These are phyloP conservation scores for Onychostruthus taczanowskii DNA, from an alignment of 2,113 vertebrate genomes.

Conservation along the genomic window DNA sequence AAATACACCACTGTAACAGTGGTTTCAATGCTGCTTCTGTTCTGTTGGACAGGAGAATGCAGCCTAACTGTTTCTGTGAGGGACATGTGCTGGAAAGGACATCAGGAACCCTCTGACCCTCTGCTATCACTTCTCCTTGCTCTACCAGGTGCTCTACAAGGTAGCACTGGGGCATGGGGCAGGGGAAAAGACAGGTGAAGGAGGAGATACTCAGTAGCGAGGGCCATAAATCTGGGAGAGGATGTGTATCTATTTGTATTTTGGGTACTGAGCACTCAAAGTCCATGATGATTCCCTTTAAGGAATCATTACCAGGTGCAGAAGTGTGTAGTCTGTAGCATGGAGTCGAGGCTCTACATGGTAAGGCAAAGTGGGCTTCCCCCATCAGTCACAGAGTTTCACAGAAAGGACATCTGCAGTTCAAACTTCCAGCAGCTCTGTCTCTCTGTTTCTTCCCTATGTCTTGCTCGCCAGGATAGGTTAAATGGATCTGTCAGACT, in stretches of 20 bases:
- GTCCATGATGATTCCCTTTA: not conserved
- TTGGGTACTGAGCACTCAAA: fast-evolving
- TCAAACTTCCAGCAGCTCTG: not conserved
- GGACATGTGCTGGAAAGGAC: not conserved
- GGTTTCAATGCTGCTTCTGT: not conserved
- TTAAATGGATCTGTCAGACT: not conserved
- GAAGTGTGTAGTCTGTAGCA: not conserved
- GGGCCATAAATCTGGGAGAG: not conserved
- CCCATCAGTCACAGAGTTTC: not conserved
- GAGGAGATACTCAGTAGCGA: not conserved
- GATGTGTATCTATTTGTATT: not conserved
- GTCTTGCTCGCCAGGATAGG: not conserved
- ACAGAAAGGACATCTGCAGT: not conserved
- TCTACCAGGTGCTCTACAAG: not conserved
- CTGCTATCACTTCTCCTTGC: not conserved
- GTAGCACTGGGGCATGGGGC: not conserved
- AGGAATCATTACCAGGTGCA: not conserved
- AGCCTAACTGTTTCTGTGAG: not conserved
- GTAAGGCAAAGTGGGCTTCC: not conserved
- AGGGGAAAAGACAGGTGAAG: not conserved
- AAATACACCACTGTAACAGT: not conserved
- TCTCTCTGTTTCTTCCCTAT: not conserved
- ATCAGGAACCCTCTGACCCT: not conserved
- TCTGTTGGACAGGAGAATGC: not conserved
- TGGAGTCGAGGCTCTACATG: fast-evolving